Evolutionary conservation across 2,113 vertebrate genomes (phyloP).

Genomic region (Cyprinus carpio): DNA sequence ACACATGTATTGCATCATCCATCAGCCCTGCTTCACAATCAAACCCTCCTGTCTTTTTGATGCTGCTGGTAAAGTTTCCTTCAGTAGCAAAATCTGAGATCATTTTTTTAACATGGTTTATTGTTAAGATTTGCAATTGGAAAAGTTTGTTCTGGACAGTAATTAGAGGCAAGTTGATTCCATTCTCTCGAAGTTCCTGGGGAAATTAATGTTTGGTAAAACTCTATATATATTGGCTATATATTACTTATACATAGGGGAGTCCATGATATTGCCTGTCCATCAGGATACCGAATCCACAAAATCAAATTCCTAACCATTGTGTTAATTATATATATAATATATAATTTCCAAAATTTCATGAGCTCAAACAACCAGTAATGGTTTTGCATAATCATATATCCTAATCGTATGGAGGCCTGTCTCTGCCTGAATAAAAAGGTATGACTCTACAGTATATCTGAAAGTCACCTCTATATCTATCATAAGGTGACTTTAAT

Average conservation of each 20-base stretch:
- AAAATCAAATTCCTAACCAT: neutral
- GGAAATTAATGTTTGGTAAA: too few species aligned
- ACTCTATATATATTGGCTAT: neutral
- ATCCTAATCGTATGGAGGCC: too few species aligned
- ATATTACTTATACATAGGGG: neutral
- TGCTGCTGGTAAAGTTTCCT: neutral
- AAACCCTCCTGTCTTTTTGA: neutral
- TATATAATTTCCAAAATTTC: neutral
- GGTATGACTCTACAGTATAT: too few species aligned
- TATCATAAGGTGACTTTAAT: too few species aligned
- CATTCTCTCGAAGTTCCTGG: neutral
- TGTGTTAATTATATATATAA: neutral
- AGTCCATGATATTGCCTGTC: neutral
- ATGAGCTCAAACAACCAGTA: neutral
- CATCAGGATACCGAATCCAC: neutral
- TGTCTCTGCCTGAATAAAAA: too few species aligned
- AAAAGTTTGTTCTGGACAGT: neutral
- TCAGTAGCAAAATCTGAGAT: constrained; percentile 21
- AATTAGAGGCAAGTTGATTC: neutral
- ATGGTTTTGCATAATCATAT: too few species aligned
- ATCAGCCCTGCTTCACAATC: constrained; percentile 27
- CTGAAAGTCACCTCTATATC: too few species aligned
- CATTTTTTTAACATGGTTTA: neutral
- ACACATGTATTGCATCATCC: constrained; percentile 40
- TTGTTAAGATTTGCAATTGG: neutral